Percentiles rank a stretch among this genome's conserved stretches.
Conservation (phyloP, 2,113 vertebrate genomes). For the Prolemur simus region DNA sequence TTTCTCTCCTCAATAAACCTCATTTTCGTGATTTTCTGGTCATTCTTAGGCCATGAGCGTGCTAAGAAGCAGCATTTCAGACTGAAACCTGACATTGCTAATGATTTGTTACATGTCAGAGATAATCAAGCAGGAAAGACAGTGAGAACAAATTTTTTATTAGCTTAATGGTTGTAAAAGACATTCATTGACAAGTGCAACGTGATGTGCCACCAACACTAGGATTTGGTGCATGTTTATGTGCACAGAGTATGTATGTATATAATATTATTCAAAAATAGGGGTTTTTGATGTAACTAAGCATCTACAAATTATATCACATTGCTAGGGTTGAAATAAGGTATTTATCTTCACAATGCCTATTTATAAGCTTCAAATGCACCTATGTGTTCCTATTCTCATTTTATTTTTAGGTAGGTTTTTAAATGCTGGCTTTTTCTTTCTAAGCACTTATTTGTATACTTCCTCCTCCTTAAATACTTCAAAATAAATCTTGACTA, state of each 20-base stretch:
- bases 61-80: too few species aligned
- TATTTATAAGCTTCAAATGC: not conserved
- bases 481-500: not conserved
- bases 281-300: not conserved
- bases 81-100: not conserved
- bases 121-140: not conserved
- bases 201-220: not conserved
- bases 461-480: not conserved
- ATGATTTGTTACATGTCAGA: not conserved
- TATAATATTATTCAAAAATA: not conserved
- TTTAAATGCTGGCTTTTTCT: not conserved
- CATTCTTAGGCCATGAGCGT: too few species aligned
- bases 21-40: too few species aligned
- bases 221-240: not conserved
- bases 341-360: not conserved
- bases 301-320: not conserved
- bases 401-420: not conserved
- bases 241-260: not conserved
- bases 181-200: not conserved
- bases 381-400: not conserved
- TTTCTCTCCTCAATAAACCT: too few species aligned
- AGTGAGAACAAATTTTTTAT: not conserved
- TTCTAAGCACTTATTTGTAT: not conserved
- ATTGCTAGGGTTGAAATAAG: not conserved
- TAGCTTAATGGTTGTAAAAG: not conserved